These are phyloP conservation scores for Pungitius pungitius DNA, from an alignment of 2,113 vertebrate genomes.

Conservation along the genomic window DNA sequence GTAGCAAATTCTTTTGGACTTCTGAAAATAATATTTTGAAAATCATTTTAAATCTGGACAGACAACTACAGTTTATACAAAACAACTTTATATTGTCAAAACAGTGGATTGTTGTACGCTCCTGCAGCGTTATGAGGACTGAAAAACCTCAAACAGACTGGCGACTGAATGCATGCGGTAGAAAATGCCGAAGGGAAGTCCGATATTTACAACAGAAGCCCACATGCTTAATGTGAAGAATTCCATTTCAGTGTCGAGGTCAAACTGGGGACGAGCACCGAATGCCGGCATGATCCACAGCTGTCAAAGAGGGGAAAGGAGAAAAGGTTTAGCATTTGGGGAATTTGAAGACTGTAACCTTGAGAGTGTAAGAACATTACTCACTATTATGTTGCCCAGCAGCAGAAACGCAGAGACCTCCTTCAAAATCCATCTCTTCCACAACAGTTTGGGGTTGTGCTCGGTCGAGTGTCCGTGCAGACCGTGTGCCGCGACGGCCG, in stretches of 20 bases:
- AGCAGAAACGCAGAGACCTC: slow-evolving; percentile 90
- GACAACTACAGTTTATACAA: slow-evolving; percentile 42
- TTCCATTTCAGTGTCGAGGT: slow-evolving; percentile 82
- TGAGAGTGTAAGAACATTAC: slow-evolving; percentile 60
- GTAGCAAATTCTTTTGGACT: not conserved
- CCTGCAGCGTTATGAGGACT: slow-evolving; percentile 79
- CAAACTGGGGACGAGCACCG: slow-evolving; percentile 93
- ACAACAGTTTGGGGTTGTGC: slow-evolving; percentile 67
- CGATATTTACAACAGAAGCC: slow-evolving; percentile 90
- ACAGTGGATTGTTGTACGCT: not conserved
- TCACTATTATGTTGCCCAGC: slow-evolving; percentile 90
- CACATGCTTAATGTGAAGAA: slow-evolving; percentile 89
- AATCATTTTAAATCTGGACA: slow-evolving; percentile 27
- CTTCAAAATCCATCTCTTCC: slow-evolving; percentile 88
- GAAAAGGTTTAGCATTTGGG: slow-evolving; percentile 5
- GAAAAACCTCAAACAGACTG: slow-evolving; percentile 91
- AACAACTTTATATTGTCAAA: slow-evolving; percentile 23
- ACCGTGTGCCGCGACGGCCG: not conserved
- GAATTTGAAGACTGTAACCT: not conserved
- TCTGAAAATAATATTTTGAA: slow-evolving; percentile 19
- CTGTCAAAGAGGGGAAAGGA: slow-evolving; percentile 69
- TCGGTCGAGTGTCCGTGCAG: not conserved
- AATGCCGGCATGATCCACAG: slow-evolving; percentile 98
- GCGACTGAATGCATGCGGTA: slow-evolving; percentile 98
- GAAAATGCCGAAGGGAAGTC: slow-evolving; percentile 95